phyloP scores from a whole-genome alignment of 2,113 vertebrate genomes.

The Lichenostomus cassidix region DNA sequence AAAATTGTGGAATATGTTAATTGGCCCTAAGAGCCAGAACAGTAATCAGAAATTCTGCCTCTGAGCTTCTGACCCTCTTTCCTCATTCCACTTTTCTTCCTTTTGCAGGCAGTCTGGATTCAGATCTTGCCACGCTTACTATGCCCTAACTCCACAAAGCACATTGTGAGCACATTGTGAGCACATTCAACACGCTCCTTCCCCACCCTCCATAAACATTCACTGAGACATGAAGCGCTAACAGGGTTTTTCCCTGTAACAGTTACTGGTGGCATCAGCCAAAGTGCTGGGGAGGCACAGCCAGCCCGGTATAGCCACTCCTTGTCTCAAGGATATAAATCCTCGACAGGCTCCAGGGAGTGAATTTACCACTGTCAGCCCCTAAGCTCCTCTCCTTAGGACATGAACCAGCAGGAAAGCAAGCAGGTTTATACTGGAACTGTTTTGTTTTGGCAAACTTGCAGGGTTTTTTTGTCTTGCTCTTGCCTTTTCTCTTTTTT shows the following conservation, averaged over 20 bases:
- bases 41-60: neutral
- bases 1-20: neutral
- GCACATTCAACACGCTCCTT: neutral
- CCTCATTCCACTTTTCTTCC: neutral
- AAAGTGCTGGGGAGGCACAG: neutral
- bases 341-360: neutral
- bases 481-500: neutral
- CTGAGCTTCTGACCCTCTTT: neutral
- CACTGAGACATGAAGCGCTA: neutral
- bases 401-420: neutral
- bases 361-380: neutral
- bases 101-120: neutral
- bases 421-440: constrained; percentile 40
- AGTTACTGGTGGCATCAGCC: constrained; percentile 1
- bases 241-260: neutral
- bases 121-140: neutral
- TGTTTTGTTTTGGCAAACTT: constrained; percentile 23
- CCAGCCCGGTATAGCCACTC: neutral
- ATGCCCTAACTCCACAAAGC: neutral
- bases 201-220: neutral
- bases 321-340: constrained; percentile 13
- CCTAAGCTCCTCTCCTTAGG: neutral
- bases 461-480: neutral
- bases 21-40: neutral
- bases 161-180: neutral